Conservation (phyloP, 1,140 invertebrate genomes). For the Drosophila bifasciata region DNA sequence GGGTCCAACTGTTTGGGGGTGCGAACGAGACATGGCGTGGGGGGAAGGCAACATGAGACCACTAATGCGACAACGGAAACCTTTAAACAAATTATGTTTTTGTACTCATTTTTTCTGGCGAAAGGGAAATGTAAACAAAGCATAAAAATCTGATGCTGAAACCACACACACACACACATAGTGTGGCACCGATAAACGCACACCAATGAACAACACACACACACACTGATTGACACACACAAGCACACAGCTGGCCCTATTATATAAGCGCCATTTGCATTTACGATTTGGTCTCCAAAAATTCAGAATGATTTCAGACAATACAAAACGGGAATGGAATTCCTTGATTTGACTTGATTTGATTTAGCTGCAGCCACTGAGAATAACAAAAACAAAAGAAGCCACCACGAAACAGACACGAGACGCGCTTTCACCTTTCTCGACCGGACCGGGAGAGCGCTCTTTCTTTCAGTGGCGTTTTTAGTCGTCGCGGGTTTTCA, state of each 20-base stretch:
- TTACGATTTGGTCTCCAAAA: slow-evolving; percentile 38
- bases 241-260: slow-evolving; percentile 42
- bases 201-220: slow-evolving; percentile 3
- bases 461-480: slow-evolving; percentile 57
- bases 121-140: slow-evolving; percentile 80
- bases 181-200: no score
- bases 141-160: slow-evolving; percentile 63
- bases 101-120: slow-evolving; percentile 37
- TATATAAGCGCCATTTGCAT: slow-evolving; percentile 80
- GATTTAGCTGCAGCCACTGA: slow-evolving; percentile 16
- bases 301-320: slow-evolving; percentile 5
- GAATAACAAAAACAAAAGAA: slow-evolving; percentile 20
- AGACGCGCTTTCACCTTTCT: slow-evolving; percentile 76
- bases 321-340: slow-evolving; percentile 2
- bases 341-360: slow-evolving; percentile 16
- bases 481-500: slow-evolving; percentile 57
- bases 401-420: slow-evolving; percentile 22
- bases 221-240: slow-evolving; percentile 21
- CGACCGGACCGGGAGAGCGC: slow-evolving; percentile 50
- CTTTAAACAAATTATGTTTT: slow-evolving; percentile 74
- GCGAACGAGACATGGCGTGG: no score
- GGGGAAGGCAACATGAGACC: slow-evolving; percentile 1
- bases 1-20: slow-evolving; percentile 21
- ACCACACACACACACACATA: slow-evolving; percentile 28
- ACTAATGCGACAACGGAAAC: slow-evolving; percentile 44